A percentile compares a stretch with the other conserved stretches of the same genome.
Evolutionary conservation across 2,797 vertebrate species (phyloP).

Genomic region (Emydoidea blandingii): DNA sequence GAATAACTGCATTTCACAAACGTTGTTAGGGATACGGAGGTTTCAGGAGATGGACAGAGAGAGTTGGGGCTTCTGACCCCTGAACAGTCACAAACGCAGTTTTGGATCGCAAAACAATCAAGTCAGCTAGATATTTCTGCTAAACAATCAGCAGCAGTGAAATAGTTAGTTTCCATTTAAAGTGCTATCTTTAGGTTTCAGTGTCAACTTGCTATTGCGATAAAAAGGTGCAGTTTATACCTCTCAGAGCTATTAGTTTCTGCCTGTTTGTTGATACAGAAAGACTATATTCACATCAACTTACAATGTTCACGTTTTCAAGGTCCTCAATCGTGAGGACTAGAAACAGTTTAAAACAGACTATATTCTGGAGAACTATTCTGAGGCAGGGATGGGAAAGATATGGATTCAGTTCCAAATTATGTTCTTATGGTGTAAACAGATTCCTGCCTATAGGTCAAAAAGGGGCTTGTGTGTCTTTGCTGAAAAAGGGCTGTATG

Average conservation of each 20-base stretch:
- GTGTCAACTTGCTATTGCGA: not conserved
- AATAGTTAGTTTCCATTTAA: not conserved
- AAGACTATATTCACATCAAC: not conserved
- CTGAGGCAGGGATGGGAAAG: not conserved
- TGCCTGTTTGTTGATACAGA: not conserved
- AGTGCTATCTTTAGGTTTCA: not conserved
- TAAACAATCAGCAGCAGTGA: not conserved
- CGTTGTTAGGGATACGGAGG: not conserved
- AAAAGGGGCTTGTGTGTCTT: constrained; percentile 1
- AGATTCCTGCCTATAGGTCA: not conserved
- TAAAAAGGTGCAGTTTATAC: not conserved
- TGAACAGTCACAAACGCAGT: not conserved
- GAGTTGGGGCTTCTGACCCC: not conserved
- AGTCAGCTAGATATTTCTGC: not conserved
- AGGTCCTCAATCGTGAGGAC: not conserved
- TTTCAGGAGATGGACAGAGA: not conserved
- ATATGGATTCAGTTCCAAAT: not conserved
- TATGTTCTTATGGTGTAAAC: not conserved
- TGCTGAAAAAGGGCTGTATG: not conserved
- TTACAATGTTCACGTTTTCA: not conserved
- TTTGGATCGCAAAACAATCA: not conserved
- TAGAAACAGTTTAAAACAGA: not conserved
- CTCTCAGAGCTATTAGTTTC: not conserved
- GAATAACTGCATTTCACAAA: not conserved
- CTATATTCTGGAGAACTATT: not conserved